Evolutionary conservation across 1,140 invertebrate species (phyloP).

Genomic region (Drosophila albomicans): DNA sequence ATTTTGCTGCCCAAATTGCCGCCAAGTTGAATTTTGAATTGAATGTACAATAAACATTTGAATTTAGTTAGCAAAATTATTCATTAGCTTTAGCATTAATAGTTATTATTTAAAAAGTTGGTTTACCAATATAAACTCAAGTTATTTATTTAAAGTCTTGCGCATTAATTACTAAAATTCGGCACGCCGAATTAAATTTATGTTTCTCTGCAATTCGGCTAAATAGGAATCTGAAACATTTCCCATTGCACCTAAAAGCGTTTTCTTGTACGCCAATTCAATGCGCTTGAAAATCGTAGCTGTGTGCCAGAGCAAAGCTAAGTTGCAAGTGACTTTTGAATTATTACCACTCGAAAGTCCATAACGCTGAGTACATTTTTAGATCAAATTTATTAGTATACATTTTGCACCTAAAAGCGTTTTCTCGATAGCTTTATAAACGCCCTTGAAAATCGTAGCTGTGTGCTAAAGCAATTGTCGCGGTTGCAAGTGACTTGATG

Average conservation of each 20-base stretch:
- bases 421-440: conserved; percentile 56
- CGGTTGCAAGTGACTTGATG: conserved; percentile 56
- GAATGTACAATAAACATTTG: conserved; percentile 40
- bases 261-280: conserved; percentile 64
- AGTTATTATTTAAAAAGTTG: conserved; percentile 5
- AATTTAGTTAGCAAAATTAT: conserved; percentile 47
- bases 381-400: background rate
- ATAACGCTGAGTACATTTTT: conserved; percentile 43
- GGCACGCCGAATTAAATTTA: conserved; percentile 15
- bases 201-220: background rate
- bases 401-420: conserved; percentile 65
- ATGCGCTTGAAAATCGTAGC: conserved; percentile 58
- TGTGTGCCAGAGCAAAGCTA: conserved; percentile 52
- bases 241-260: conserved; percentile 56
- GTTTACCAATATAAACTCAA: background rate
- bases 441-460: conserved; percentile 69
- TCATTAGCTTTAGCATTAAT: conserved; percentile 46
- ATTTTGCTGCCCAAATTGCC: conserved; percentile 18
- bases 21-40: conserved; percentile 8
- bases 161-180: background rate
- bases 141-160: background rate
- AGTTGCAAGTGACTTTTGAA: conserved; percentile 52
- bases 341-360: conserved; percentile 14
- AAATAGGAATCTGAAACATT: background rate
- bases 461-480: conserved; percentile 55